phyloP scores from a whole-genome alignment of 2,888 invertebrate genomes.

The Trichacis sp. region DNA sequence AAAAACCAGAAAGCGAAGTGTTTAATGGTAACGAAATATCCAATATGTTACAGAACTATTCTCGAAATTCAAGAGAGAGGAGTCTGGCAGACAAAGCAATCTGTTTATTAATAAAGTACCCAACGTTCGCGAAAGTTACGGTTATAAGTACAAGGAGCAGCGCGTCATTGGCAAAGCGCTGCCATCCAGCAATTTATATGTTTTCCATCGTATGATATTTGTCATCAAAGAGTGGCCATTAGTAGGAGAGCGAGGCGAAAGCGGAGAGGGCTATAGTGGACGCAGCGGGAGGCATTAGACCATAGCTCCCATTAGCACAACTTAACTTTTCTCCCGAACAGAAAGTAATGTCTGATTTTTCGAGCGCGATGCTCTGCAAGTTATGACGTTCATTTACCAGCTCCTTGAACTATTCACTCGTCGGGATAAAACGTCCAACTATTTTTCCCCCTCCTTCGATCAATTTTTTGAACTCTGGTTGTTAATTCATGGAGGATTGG shows the following conservation, averaged over 20 bases:
- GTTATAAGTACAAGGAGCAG: slow-evolving; percentile 22
- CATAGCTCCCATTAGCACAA: slow-evolving; percentile 66
- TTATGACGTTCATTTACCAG: slow-evolving; percentile 39
- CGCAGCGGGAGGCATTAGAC: slow-evolving; percentile 68
- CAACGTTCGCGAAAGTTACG: not conserved
- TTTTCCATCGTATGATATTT: slow-evolving; percentile 68
- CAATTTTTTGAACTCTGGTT: too few species aligned
- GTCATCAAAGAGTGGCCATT: slow-evolving; percentile 69
- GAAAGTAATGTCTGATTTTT: slow-evolving; percentile 66
- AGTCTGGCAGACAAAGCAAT: too few species aligned
- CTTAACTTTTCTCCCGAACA: slow-evolving; percentile 63
- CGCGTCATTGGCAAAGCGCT: slow-evolving; percentile 50
- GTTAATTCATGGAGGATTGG: not conserved
- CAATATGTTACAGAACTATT: too few species aligned
- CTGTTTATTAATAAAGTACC: not conserved
- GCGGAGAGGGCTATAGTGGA: slow-evolving; percentile 56
- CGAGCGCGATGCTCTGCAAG: slow-evolving; percentile 33
- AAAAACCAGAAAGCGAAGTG: too few species aligned
- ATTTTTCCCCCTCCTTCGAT: too few species aligned
- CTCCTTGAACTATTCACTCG: slow-evolving; percentile 32
- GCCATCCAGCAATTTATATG: slow-evolving; percentile 66
- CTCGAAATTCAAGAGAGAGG: too few species aligned
- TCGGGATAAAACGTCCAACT: too few species aligned
- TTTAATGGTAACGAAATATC: too few species aligned
- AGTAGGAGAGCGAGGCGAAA: slow-evolving; percentile 59